Base-by-base conservation (phyloP, 2,113 vertebrate species). In the Hippocampus abdominalis region DNA sequence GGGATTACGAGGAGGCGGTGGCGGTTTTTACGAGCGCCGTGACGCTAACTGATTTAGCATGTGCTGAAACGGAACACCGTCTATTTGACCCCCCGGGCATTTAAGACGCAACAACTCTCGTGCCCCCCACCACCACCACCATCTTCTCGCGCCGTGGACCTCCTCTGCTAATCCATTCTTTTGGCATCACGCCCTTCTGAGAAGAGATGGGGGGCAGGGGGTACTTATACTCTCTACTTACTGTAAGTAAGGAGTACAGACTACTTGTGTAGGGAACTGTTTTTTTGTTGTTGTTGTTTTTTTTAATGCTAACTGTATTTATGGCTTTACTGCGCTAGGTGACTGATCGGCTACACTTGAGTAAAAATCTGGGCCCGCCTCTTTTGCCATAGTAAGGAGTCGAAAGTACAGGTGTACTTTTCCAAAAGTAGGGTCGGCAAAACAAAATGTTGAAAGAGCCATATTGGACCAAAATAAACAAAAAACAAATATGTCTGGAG, bases 1-100 rank as follows among this genome's bases (percentile, higher is more conserved):
- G 87, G 89, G 89, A 91, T 91, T 89, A 89, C 48, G 82, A 71
- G 71, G 77, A 18, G 83, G 80, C 82, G 87, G 83, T 80, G 21
- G 80, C 74, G 86, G 86, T 78, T 89, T 32, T 83, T 82, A 83
- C 74, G 82, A 84, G 86, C 70, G 75, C 71, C 69, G 85, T 78
- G 84, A 84, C 81, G 84, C 82, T 91, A 92, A 92, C 90, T 91
- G 89, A 92, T 92, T 91, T 92, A 91, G 89, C 90, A 92, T 92
- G 90, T 89, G 89, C 84, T 90, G 92, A 89, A 93, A 93, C 85
- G 70, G 70, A 76, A 93, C 88, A 91, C 92, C 89, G 18, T 87
- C 87, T 88, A 86, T 91, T 88, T 91, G 91, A 92, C 92, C 91
- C 57, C 86, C 86, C 56, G 77, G 82, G 83, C 81, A 87, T 91